Evolutionary conservation across 2,888 invertebrate species (phyloP).

Genomic region (Tricholauxania praeusta): DNA sequence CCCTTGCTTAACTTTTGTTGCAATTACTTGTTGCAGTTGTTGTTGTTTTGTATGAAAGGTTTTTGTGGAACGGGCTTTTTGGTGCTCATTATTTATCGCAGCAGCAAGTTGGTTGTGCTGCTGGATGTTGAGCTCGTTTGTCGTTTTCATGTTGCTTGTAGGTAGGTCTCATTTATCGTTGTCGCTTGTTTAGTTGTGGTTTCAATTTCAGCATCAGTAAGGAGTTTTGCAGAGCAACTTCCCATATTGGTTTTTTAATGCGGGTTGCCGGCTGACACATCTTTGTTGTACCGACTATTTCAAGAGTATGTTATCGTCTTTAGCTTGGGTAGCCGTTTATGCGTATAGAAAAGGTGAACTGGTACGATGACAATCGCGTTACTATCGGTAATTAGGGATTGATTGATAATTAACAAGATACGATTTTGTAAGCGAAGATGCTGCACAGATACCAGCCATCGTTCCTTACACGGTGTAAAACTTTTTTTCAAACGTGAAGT

Average conservation of each 20-base stretch:
- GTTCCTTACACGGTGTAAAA: too few relatives aligned
- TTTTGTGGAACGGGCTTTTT: conserved; percentile 7
- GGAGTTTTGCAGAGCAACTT: too few relatives aligned
- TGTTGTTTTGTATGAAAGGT: not conserved
- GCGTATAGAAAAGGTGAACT: not conserved
- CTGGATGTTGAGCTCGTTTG: conserved; percentile 30
- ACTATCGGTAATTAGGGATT: conserved; percentile 64
- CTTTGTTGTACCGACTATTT: too few relatives aligned
- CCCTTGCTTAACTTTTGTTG: conserved; percentile 12
- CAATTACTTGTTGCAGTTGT: conserved; percentile 25
- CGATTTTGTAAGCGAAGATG: conserved; percentile 56
- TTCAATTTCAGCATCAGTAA: too few relatives aligned
- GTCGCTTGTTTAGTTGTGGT: not conserved
- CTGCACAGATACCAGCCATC: not conserved
- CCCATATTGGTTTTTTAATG: too few relatives aligned
- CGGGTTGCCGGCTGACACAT: too few relatives aligned
- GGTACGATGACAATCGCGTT: conserved; percentile 58
- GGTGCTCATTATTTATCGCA: conserved; percentile 47
- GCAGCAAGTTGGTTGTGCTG: conserved; percentile 28
- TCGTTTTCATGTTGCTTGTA: conserved; percentile 44
- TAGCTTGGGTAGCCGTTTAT: not conserved
- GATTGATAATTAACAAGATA: conserved; percentile 64
- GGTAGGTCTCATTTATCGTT: conserved; percentile 53
- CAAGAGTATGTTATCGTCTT: too few relatives aligned
- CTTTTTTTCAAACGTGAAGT: too few relatives aligned